phyloP scores from a whole-genome alignment of 2,113 vertebrate species.

The Bettongia penicillata region DNA sequence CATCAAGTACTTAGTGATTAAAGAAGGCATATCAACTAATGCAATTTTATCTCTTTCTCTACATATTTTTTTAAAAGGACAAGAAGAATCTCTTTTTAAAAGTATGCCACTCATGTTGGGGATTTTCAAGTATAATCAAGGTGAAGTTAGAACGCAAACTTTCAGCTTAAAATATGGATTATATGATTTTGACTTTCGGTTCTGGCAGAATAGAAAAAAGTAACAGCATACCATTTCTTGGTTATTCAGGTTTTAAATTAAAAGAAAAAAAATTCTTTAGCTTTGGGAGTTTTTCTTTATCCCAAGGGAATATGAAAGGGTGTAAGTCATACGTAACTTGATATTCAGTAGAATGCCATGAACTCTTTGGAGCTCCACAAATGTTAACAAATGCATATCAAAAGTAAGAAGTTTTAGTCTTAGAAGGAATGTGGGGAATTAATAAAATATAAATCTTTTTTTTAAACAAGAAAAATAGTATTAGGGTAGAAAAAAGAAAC shows the following conservation, averaged over 20 bases:
- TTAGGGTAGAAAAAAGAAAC: background rate
- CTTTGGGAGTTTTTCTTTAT: background rate
- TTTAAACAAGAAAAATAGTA: background rate
- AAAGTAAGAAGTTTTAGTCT: background rate
- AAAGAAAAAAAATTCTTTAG: background rate
- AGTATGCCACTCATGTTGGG: background rate
- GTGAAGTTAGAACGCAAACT: constrained; percentile 41
- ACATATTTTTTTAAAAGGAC: background rate
- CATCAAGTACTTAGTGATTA: constrained; percentile 56
- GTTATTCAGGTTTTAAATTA: constrained; percentile 18
- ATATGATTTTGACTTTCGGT: background rate
- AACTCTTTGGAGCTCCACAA: constrained; percentile 30
- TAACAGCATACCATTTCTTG: background rate
- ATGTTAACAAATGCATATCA: constrained; percentile 18
- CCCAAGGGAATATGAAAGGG: constrained; percentile 35
- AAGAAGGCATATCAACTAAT: constrained; percentile 57
- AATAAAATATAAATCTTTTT: background rate
- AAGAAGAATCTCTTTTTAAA: background rate
- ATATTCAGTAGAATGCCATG: background rate
- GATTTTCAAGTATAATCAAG: constrained; percentile 26
- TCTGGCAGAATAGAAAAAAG: background rate
- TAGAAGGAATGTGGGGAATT: background rate
- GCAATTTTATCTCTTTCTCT: background rate
- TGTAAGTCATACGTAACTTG: background rate
- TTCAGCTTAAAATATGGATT: background rate